Evolutionary conservation across 2,113 vertebrate species (phyloP).

Genomic region (Amphiprion ocellaris): DNA sequence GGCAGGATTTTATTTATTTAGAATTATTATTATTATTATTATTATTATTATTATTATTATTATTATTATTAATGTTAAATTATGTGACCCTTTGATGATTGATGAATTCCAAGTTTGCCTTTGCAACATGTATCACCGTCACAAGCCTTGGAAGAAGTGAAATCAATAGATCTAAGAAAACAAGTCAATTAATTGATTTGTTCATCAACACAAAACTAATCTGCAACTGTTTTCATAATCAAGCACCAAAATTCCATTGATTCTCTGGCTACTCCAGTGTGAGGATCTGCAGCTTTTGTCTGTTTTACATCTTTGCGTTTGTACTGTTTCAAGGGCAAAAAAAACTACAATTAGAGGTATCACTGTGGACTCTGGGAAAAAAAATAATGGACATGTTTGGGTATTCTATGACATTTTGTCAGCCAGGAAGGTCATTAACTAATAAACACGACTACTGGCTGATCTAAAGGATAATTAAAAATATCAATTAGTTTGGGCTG

Average conservation of each 20-base stretch:
- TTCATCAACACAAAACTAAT: too few relatives aligned
- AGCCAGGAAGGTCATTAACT: not conserved
- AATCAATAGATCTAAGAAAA: not conserved
- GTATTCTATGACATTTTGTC: conserved; percentile 12
- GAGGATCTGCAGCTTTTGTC: too few relatives aligned
- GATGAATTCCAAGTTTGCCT: conserved; percentile 12
- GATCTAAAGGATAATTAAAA: not conserved
- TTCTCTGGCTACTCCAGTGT: not conserved
- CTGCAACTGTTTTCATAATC: too few relatives aligned
- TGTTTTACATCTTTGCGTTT: too few relatives aligned
- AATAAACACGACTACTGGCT: not conserved
- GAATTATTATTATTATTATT: too few relatives aligned
- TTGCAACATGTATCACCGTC: not conserved
- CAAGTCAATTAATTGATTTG: too few relatives aligned
- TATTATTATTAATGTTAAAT: too few relatives aligned
- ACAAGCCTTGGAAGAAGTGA: not conserved
- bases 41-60: too few relatives aligned
- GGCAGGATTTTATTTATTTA: not conserved
- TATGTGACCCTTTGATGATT: not conserved
- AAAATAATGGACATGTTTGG: not conserved
- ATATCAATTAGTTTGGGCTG: not conserved
- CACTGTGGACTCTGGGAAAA: too few relatives aligned
- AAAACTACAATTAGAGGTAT: too few relatives aligned
- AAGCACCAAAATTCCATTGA: not conserved
- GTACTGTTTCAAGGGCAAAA: too few relatives aligned